phyloP scores from a whole-genome alignment of 2,113 vertebrate species.

The Menura novaehollandiae region DNA sequence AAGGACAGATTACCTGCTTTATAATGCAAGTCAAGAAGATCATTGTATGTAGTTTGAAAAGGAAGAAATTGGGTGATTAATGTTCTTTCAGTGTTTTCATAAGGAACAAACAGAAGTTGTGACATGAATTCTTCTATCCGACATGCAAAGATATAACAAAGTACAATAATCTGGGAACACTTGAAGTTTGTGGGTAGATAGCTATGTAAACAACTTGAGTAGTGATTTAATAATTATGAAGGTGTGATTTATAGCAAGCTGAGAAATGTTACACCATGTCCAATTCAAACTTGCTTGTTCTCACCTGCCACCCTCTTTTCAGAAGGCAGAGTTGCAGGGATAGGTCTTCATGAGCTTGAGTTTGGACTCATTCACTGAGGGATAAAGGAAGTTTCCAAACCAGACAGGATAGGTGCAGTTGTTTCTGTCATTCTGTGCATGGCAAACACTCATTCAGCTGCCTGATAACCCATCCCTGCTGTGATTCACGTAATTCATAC shows the following conservation, averaged over 20 bases:
- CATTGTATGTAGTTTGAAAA: neutral
- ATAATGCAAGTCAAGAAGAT: neutral
- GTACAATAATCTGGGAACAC: neutral
- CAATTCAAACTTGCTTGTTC: accelerated
- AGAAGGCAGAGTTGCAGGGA: neutral
- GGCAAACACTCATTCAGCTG: neutral
- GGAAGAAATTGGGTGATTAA: neutral
- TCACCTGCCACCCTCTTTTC: neutral
- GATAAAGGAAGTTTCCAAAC: neutral
- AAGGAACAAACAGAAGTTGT: neutral
- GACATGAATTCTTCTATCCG: neutral
- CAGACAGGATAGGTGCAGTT: accelerated
- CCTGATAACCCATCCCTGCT: neutral
- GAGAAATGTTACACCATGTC: neutral
- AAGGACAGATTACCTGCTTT: neutral
- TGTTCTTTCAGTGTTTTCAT: neutral
- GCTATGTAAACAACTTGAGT: neutral
- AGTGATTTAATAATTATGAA: neutral
- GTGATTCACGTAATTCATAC: neutral
- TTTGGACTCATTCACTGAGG: neutral
- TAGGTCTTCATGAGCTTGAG: neutral
- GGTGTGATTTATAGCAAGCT: neutral
- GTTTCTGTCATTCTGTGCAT: neutral
- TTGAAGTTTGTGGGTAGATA: neutral
- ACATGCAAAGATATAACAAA: neutral